Base-by-base conservation (phyloP, 2,113 vertebrate genomes). In the Melierax canorus region DNA sequence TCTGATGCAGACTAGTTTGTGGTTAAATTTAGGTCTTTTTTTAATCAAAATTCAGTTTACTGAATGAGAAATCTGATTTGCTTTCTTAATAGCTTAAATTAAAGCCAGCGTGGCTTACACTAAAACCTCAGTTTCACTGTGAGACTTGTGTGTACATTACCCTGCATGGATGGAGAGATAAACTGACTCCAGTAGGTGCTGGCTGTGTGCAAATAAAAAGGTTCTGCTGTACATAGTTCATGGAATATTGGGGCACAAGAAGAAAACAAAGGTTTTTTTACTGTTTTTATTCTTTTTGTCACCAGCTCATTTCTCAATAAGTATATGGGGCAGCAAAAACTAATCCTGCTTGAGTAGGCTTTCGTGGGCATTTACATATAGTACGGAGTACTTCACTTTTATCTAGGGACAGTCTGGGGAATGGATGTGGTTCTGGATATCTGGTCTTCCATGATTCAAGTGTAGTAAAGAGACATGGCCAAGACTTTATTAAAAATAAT, bases 371-470 rank as follows among this genome's bases (percentile, higher is more conserved):
- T 4, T 88, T 79, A 4, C 0, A 3, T 36, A 2, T 46, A 62
- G 34, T 11, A 48, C 0, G 2, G 56, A 53, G 36, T 30, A 26
- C 27, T 92, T 92, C 46, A 27, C 27, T 67, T 77, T 21, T 16
- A 11, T 11, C 50, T 51, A 19, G 64, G 43, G 69, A n/a, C 90
- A 27, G 66, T 78, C 58, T 92, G 58, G 64, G 76, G 72, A 81
- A 73, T n/a, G 12, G 92, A 56, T 29, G 11, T 76, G 67, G 30
- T 62, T 94, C 86, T 86, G 66, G 55, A 36, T 91, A 41, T 74
- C 86, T 95, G 94, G 43, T 94, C 82, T 96, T 91, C 68, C 41
- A 34, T 91, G 86, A 36, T 56, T 88, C 87, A 88, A 43, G 30
- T 78, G 12, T 63, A 80, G n/a, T 67, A 72, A 87, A 96, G 86